These are phyloP conservation scores for Hydrotaea diabolus DNA, from an alignment of 2,888 invertebrate genomes.

Conservation along the genomic window DNA sequence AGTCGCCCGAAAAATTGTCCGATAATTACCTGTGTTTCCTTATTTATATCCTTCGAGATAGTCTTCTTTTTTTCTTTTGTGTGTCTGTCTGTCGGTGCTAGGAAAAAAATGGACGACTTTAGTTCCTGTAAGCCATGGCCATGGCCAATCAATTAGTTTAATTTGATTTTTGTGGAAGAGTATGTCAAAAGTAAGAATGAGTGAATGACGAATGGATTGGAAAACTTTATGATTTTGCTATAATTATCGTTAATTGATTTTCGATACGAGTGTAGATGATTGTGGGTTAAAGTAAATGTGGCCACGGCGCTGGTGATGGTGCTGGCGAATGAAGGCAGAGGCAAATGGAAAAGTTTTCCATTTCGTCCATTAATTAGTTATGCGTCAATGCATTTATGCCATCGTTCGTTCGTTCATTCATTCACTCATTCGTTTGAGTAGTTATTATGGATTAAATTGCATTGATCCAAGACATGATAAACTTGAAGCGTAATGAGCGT, in stretches of 20 bases:
- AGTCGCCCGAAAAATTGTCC: constrained; percentile 9
- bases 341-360: constrained; percentile 18
- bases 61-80: neutral
- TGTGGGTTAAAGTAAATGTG: neutral
- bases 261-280: neutral
- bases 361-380: constrained; percentile 17
- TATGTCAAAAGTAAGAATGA: constrained; percentile 7
- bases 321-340: neutral
- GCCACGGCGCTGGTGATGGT: too few relatives aligned
- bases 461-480: constrained; percentile 32
- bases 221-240: constrained; percentile 35
- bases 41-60: neutral
- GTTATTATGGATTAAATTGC: constrained; percentile 31
- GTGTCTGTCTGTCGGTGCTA: neutral
- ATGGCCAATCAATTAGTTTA: constrained; percentile 49
- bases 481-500: constrained; percentile 18
- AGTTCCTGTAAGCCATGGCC: neutral
- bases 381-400: neutral
- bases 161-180: constrained; percentile 31
- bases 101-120: neutral
- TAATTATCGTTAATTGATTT: constrained; percentile 53
- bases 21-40: constrained; percentile 10
- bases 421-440: too few relatives aligned
- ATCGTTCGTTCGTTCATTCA: constrained; percentile 14
- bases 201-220: neutral